Base-by-base conservation (phyloP, 1,140 invertebrate species). In the Drosophila suzukii region DNA sequence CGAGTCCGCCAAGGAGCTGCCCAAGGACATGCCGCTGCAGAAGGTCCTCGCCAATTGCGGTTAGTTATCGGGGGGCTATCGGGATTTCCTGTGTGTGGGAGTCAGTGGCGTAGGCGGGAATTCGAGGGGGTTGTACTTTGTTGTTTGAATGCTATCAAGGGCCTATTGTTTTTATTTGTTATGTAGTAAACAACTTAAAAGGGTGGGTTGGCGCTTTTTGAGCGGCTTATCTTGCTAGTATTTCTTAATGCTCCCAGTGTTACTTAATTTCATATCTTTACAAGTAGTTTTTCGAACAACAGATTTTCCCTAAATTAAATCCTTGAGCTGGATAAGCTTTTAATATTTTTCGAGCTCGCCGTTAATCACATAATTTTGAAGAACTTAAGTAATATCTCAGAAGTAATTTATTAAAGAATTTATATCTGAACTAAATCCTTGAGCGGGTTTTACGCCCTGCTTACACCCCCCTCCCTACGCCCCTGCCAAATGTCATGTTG, bases 11-110 rank as follows among this genome's bases (percentile, higher is more conserved):
- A 94, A 93, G 80, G 94, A 93, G 92, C 93, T 94, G 88, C 93
- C 94, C 75, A 93, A 94, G 91, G 94, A 93, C 70, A 93, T 94
- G 72, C 82, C 88, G 24, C 85, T 94, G 57, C 94, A 94, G 78
- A 93, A 93, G 80, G 93, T 94, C 72, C 84, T 94, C 56, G 91
- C 93, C 88, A 94, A 94, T 92, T 94, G 94, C 92, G 94, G 94
- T 94, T 78, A 93, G 93, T 91, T 63, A 15, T 27, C 67, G 38
- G 59, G 59, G 30, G 32, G 39, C 46, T 30, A 54, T 27, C 58
- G 58, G 58, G 47, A 20, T 32, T 44, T 43, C 55, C 20, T 51
- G 15, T 55, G 36, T 34, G 27, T 11, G 30, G 5, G 3, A 24
- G 30, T 20, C 53, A 38, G 32, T 17, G 49, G n/a, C 32, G 59